Evolutionary conservation across 2,113 vertebrate genomes (phyloP), one percentile per base, ranked within the genome.

Genomic region (Hiodon alosoides): DNA sequence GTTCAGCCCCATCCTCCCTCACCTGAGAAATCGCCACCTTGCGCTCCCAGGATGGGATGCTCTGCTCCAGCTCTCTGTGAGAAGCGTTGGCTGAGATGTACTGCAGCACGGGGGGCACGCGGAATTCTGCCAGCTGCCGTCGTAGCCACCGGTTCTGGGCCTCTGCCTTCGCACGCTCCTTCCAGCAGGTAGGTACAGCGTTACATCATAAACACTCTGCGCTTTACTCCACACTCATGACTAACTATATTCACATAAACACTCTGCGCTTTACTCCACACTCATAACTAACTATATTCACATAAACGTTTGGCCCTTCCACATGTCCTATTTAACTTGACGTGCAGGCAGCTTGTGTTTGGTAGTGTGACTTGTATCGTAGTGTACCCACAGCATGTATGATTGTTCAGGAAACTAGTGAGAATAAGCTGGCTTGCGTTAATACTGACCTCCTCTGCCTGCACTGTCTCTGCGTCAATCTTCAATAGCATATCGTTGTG

Each of bases 11-110:
- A 31, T 31, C 2, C 31, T 13, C 72, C 51, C 74, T 76, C 59
- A 94, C 92, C 88, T 94, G 78, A 0, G 89, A 86, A 0, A 92
- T 87, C 16, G 90, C 90, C 50, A 90, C 88, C 77, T 90, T 93
- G 76, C 90, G 89, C 75, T 93, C 87, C 92, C 91, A 92, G 65
- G 77, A 67, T 73, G 74, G 84, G 67, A 93, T 78, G 14, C n/a
- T 86, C 13, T 88, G 88, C 79, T 89, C 62, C 10, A 93, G 85
- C 3, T 90, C 86, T 7, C 60, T 31, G 0, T 86, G 77, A 0
- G 78, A 52, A 69, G 85, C 83, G 50, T 85, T 90, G 78, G 86
- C 84, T 50, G 53, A 70, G 48, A 94, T 54, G 0, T 94, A 93
- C 57, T 81, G 8, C 79, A 90, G 79, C 17, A 92, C 87, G 0